phyloP scores from a whole-genome alignment of 2,113 vertebrate species.

The Alaudala cheleensis region DNA sequence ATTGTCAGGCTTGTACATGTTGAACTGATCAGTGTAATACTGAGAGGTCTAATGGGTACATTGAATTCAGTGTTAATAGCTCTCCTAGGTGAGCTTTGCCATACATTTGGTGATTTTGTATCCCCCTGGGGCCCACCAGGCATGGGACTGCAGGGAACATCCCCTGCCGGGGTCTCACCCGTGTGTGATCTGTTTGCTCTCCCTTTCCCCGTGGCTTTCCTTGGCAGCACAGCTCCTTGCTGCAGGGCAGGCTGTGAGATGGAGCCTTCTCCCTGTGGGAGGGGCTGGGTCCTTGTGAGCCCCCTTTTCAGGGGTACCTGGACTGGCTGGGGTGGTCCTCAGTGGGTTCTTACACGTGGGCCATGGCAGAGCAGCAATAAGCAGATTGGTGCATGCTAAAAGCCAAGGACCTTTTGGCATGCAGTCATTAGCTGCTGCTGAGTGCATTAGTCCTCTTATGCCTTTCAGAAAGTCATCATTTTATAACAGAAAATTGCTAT shows the following conservation, averaged over 20 bases:
- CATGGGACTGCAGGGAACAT: fast-evolving
- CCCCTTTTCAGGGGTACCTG: background rate
- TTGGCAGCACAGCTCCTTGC: background rate
- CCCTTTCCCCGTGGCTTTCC: background rate
- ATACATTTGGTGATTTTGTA: background rate
- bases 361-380: background rate
- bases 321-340: background rate
- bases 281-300: background rate
- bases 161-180: fast-evolving
- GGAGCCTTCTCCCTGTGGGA: background rate
- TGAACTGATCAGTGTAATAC: background rate
- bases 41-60: background rate
- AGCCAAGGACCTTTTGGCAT: constrained; percentile 8
- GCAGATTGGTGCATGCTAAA: background rate
- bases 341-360: fast-evolving
- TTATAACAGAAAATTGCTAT: constrained; percentile 38
- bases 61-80: background rate
- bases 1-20: background rate
- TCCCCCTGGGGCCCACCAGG: fast-evolving
- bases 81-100: background rate
- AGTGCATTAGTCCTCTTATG: constrained; percentile 30
- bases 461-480: constrained; percentile 20
- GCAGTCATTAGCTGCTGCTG: background rate
- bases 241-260: background rate
- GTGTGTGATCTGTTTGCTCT: fast-evolving